Percentiles rank a stretch among this genome's conserved stretches.
phyloP scores from a whole-genome alignment of 2,113 vertebrate species.

The Struthio camelus region DNA sequence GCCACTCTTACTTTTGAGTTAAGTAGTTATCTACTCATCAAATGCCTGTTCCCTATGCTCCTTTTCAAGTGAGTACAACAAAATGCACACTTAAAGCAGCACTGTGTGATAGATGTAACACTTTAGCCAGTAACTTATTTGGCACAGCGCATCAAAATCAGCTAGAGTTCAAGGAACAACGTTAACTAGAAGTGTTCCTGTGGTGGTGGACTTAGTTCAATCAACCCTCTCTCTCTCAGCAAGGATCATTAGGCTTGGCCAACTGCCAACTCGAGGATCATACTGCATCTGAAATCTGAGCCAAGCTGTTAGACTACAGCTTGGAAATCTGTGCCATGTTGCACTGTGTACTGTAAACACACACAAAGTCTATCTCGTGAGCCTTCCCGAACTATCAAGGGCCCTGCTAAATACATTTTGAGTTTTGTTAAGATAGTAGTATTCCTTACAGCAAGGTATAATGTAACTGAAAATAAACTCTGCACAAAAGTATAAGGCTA shows the following conservation, averaged over 20 bases:
- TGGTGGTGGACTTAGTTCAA: background rate
- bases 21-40: background rate
- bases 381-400: background rate
- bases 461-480: background rate
- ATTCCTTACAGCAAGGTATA: background rate
- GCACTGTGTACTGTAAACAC: background rate
- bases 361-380: background rate
- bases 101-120: too few species aligned
- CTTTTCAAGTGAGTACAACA: background rate
- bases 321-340: background rate
- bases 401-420: background rate
- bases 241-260: background rate
- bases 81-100: fast-evolving
- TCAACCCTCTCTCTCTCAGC: background rate
- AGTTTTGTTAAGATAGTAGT: background rate
- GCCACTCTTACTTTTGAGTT: background rate
- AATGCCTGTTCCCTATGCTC: background rate
- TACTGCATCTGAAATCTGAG: background rate
- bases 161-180: background rate
- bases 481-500: background rate
- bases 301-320: background rate
- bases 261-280: background rate
- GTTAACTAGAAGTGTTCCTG: fast-evolving
- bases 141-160: background rate
- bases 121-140: too few species aligned